Evolutionary conservation across 2,888 invertebrate species (phyloP).

Genomic region (Epinotia nisella): DNA sequence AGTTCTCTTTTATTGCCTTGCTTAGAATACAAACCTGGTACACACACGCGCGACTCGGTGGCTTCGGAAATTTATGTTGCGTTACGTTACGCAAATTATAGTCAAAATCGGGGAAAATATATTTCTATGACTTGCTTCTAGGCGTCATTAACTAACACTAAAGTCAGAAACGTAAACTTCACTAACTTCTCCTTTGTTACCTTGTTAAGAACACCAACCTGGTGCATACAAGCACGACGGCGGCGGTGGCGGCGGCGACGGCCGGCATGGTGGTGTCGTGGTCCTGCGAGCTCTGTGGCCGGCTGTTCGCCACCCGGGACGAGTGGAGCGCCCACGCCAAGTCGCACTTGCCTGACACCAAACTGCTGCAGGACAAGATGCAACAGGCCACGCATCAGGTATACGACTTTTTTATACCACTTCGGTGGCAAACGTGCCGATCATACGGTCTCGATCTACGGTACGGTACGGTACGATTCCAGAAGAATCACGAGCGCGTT

Average conservation of each 20-base stretch:
- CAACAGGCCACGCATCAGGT: conserved; percentile 61
- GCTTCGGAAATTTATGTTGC: too few relatives aligned
- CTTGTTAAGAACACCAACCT: conserved; percentile 74
- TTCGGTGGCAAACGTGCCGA: too few relatives aligned
- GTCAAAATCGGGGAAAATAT: too few relatives aligned
- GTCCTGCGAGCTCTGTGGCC: conserved; percentile 90
- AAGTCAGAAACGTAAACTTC: background rate
- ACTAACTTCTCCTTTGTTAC: background rate
- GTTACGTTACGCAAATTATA: too few relatives aligned
- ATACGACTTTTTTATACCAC: background rate
- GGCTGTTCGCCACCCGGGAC: conserved; percentile 89
- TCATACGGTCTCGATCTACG: too few relatives aligned
- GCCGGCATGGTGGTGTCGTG: conserved; percentile 87
- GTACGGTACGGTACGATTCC: too few relatives aligned
- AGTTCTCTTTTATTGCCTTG: background rate
- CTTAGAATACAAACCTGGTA: conserved; percentile 79
- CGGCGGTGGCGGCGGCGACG: conserved; percentile 77
- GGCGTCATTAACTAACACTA: too few relatives aligned
- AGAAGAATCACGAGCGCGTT: too few relatives aligned
- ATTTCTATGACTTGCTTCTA: too few relatives aligned
- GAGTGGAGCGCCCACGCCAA: conserved; percentile 92
- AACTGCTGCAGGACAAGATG: conserved; percentile 78
- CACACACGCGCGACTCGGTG: conserved; percentile 80
- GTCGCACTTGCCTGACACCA: conserved; percentile 86
- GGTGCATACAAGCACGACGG: conserved; percentile 79